These are phyloP conservation scores for Channa maculata DNA, from an alignment of 2,113 vertebrate species.

Conservation along the genomic window DNA sequence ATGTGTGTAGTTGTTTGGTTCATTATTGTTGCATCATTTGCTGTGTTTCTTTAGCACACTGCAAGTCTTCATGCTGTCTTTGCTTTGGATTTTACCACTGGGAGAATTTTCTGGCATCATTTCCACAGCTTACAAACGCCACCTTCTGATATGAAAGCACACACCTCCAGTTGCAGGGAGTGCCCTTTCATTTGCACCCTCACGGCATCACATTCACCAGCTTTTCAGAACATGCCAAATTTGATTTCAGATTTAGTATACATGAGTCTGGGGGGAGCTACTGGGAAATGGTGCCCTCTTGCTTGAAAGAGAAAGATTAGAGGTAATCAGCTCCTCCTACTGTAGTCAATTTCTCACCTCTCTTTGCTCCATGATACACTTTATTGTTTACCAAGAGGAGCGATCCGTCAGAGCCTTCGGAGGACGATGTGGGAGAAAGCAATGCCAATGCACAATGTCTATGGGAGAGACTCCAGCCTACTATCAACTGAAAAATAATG, in stretches of 20 bases:
- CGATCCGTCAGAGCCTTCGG: conserved; percentile 59
- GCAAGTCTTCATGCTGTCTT: conserved; percentile 9
- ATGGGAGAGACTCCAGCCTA: conserved; percentile 34
- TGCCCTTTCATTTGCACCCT: conserved; percentile 19
- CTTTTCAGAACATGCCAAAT: conserved; percentile 42
- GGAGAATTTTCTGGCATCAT: not conserved
- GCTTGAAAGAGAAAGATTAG: conserved; percentile 52
- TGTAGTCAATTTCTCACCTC: conserved; percentile 57
- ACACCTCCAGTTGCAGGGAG: conserved; percentile 10
- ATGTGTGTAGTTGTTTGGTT: not conserved
- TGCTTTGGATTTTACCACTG: not conserved
- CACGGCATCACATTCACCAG: not conserved
- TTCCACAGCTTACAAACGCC: not conserved
- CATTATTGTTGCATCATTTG: conserved; percentile 4
- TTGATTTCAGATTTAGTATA: conserved; percentile 37
- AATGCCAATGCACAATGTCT: conserved; percentile 42
- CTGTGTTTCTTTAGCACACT: conserved; percentile 1
- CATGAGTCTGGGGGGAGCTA: conserved; percentile 28
- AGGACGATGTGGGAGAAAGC: conserved; percentile 46
- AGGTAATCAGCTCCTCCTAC: conserved; percentile 63
- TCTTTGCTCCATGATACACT: conserved; percentile 55
- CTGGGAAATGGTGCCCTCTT: conserved; percentile 36
- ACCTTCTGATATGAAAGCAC: conserved; percentile 8
- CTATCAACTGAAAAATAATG: conserved; percentile 35
- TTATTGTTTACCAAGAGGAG: conserved; percentile 66